Evolutionary conservation across 2,888 invertebrate genomes (phyloP), one percentile per base, ranked within the genome.

Genomic region (Phasia obesa): DNA sequence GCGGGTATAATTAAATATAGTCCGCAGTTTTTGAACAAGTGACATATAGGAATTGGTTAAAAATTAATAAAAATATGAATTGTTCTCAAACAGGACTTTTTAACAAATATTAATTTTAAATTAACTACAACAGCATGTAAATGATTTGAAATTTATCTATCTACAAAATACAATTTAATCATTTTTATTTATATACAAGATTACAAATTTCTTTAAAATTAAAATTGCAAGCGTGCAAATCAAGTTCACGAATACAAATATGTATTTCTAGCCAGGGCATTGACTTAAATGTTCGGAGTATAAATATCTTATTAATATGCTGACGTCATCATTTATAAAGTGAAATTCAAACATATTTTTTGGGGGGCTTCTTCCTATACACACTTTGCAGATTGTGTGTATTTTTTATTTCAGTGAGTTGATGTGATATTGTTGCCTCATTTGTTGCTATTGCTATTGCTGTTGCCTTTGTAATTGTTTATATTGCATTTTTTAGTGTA

Each of bases 271-370:
- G 53, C 15, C 47, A 55, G 76, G 77, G 17, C 77, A 81, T 55
- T 81, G 81, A 77, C 77, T 55, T 67, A 47, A 65, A 77, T 76
- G 35, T 75, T 21, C 35, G 11, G 1, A 35, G 11, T 35, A 11
- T 35, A 11, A 35, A 35, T 62, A 31, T 55, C 4, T 60, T 27
- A 60, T 57, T 77, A 62, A 67, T 62, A 60, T 59, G 75, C 70
- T 78, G 74, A 83, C 78, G 78, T 83, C 82, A 83, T 75, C 42
- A 42, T 69, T 81, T 42, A 19, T 42, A 64, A 67, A 78, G 78
- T 83, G 78, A 83, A 83, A 83, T 65, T 70, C 17, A 57, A 74
- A 64, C 49, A 64, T 23, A 64, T 55, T 57, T 67, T n/a, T 60
- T 11, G 1, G 1, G 60, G 23, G 19, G 15, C 17, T 57, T 65